Evolutionary conservation across 2,888 invertebrate genomes (phyloP).

Genomic region (Pristionchus mayeri): DNA sequence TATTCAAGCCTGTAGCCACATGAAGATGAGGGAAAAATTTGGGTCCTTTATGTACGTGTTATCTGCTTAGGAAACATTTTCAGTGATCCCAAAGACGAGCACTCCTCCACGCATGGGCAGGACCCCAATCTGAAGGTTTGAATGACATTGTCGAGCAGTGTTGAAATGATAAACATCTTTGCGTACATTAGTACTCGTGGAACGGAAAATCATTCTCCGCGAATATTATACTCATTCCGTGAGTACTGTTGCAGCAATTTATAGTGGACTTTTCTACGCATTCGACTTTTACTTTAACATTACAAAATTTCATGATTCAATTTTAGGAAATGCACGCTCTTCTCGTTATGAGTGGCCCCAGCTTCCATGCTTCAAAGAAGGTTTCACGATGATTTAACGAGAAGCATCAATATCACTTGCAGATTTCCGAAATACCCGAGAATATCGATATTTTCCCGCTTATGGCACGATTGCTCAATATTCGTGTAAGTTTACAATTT

Average conservation of each 20-base stretch:
- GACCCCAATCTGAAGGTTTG: constrained; percentile 50
- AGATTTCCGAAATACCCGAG: constrained; percentile 79
- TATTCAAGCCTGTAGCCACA: neutral
- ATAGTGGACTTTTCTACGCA: too few relatives aligned
- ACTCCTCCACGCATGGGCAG: constrained; percentile 26
- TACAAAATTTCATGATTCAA: neutral
- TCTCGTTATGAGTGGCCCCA: constrained; percentile 78
- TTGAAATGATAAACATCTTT: too few relatives aligned
- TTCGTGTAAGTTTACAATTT: too few relatives aligned
- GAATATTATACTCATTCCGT: too few relatives aligned
- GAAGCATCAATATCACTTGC: neutral
- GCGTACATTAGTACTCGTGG: too few relatives aligned
- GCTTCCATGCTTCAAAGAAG: constrained; percentile 78
- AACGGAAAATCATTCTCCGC: too few relatives aligned
- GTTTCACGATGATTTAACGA: neutral
- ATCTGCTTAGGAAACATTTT: neutral
- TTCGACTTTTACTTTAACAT: too few relatives aligned
- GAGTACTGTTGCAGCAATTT: too few relatives aligned
- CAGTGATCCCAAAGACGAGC: neutral
- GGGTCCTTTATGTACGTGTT: neutral
- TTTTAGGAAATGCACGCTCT: constrained; percentile 64
- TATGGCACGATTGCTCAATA: constrained; percentile 80
- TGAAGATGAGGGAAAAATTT: neutral
- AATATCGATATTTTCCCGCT: constrained; percentile 83
- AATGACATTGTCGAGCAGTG: neutral